Evolutionary conservation across 2,113 vertebrate species (phyloP).

Genomic region (Rhabdomys dilectus): DNA sequence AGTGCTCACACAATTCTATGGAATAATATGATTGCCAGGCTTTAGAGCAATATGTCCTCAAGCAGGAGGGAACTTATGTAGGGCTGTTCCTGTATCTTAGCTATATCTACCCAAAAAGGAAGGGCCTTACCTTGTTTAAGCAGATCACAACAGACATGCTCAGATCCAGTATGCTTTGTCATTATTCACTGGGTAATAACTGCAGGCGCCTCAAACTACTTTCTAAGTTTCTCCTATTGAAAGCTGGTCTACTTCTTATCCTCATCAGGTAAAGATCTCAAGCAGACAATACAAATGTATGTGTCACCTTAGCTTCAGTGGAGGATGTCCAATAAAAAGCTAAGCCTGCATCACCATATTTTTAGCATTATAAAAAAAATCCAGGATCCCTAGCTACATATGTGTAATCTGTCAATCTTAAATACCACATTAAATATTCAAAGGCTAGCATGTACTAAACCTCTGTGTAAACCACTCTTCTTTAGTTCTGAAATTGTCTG

Average conservation of each 20-base stretch:
- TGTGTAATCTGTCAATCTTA: neutral
- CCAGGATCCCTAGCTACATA: neutral
- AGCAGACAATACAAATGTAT: neutral
- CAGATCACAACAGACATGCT: neutral
- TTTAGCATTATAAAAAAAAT: neutral
- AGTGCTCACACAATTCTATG: neutral
- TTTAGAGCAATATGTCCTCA: neutral
- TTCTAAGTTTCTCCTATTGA: neutral
- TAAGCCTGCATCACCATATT: neutral
- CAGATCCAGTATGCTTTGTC: neutral
- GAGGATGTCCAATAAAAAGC: neutral
- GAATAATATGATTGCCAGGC: neutral
- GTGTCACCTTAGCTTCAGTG: neutral
- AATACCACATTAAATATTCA: neutral
- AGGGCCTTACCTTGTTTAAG: constrained; percentile 30
- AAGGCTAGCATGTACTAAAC: neutral
- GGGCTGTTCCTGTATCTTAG: neutral
- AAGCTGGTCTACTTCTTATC: neutral
- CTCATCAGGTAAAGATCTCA: neutral
- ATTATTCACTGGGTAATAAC: neutral
- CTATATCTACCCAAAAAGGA: neutral
- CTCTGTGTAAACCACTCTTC: neutral
- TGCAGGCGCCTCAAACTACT: neutral
- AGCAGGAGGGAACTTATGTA: constrained; percentile 24
- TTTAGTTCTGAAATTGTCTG: neutral